phyloP scores from a whole-genome alignment of 2,888 invertebrate genomes.

The Chaetoderma sp. region DNA sequence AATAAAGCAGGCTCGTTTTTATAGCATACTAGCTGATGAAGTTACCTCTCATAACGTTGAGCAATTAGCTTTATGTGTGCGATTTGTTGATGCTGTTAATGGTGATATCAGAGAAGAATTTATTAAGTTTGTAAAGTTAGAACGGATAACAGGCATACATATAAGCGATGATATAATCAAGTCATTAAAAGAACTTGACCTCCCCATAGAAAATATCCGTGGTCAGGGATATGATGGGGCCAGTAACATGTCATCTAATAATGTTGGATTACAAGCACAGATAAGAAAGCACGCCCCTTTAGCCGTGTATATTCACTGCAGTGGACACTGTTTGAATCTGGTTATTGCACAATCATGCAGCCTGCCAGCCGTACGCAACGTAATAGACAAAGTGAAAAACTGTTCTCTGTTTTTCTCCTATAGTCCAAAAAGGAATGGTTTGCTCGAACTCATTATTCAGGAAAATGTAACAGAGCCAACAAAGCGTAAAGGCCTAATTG shows the following conservation, averaged over 20 bases:
- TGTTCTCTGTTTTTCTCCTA: conserved; percentile 7
- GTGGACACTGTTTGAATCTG: conserved; percentile 14
- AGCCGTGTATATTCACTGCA: conserved; percentile 17
- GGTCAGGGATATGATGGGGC: conserved; percentile 28
- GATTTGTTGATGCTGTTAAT: conserved; percentile 16
- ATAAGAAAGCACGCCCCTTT: conserved; percentile 12
- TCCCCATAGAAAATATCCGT: conserved; percentile 3
- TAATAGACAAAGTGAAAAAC: conserved; percentile 4
- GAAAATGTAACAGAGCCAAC: not conserved
- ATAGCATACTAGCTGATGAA: conserved; percentile 13
- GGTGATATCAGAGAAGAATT: conserved; percentile 14
- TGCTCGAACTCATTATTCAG: not conserved
- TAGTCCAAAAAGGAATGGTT: not conserved
- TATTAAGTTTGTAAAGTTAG: conserved; percentile 8
- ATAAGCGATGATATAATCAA: too few species aligned
- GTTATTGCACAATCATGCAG: conserved; percentile 1
- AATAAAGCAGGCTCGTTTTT: too few species aligned
- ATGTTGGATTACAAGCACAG: conserved; percentile 14
- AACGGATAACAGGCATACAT: conserved; percentile 12
- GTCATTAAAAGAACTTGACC: conserved; percentile 9
- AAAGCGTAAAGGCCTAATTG: conserved; percentile 8
- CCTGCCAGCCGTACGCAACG: conserved; percentile 5
- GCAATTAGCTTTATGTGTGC: conserved; percentile 11
- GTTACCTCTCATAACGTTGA: conserved; percentile 13
- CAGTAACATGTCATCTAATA: conserved; percentile 5